A percentile compares a stretch with the other conserved stretches of the same genome.
Conservation (phyloP, 2,113 vertebrate genomes). For the Proterorhinus semilunaris region DNA sequence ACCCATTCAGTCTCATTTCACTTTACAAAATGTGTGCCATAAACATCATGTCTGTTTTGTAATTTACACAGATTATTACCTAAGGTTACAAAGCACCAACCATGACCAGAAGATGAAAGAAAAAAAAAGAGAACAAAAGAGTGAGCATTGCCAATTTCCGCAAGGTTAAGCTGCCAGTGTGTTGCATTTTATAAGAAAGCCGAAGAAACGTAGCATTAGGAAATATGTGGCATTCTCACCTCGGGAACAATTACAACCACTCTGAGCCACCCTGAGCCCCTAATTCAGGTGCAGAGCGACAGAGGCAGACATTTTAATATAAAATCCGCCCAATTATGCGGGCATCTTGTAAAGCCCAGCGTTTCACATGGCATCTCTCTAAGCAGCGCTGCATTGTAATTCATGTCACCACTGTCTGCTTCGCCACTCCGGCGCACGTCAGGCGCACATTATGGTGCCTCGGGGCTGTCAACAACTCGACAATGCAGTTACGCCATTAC, state of each 20-base stretch:
- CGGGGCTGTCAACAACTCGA: conserved; percentile 6
- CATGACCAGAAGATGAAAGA: neutral
- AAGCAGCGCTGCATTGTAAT: conserved; percentile 31
- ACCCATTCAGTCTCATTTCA: too few relatives aligned
- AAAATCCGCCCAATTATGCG: conserved; percentile 32
- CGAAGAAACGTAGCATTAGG: neutral
- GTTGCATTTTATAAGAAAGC: neutral
- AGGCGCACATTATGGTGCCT: conserved; percentile 11
- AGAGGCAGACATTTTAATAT: conserved; percentile 24
- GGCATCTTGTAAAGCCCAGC: conserved; percentile 11
- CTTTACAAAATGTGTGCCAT: too few relatives aligned
- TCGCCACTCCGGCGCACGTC: conserved; percentile 22
- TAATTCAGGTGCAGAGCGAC: conserved; percentile 2
- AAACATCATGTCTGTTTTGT: too few relatives aligned
- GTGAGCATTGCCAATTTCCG: neutral
- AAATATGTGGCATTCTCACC: neutral
- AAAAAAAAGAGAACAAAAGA: neutral
- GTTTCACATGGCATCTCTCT: conserved; percentile 16
- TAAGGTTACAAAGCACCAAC: neutral
- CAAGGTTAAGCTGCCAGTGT: neutral
- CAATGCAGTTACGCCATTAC: conserved; percentile 4
- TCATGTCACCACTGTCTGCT: conserved; percentile 23
- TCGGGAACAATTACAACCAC: conserved; percentile 4
- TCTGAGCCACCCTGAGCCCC: conserved; percentile 5
- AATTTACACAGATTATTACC: too few relatives aligned